These are phyloP conservation scores for Agelaius tricolor DNA, from an alignment of 2,113 vertebrate species.

Conservation along the genomic window DNA sequence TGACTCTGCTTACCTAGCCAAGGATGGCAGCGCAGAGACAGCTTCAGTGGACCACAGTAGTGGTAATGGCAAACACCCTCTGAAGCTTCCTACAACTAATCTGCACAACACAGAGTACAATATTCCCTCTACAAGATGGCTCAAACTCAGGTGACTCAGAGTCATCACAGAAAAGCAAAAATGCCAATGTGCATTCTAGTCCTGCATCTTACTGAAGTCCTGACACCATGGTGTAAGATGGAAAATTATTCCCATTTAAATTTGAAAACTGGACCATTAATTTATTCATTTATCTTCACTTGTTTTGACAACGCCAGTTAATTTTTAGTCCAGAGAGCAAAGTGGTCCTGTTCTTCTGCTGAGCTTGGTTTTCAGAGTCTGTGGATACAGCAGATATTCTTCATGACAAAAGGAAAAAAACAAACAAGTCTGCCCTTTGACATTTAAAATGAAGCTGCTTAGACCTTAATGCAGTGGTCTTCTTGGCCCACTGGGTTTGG, in stretches of 20 bases:
- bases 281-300: background rate
- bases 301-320: background rate
- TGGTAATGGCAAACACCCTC: background rate
- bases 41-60: background rate
- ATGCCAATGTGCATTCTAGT: background rate
- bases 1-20: background rate
- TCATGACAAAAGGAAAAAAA: background rate
- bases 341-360: background rate
- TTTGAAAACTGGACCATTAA: background rate
- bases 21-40: background rate
- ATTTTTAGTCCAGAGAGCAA: background rate
- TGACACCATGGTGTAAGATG: background rate
- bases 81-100: background rate
- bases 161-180: background rate
- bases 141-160: background rate
- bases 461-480: background rate
- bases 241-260: background rate
- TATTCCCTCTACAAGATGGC: background rate
- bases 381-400: background rate
- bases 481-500: background rate
- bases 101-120: background rate
- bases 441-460: background rate
- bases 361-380: background rate
- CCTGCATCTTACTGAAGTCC: background rate
- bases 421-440: background rate